Evolutionary conservation across 2,797 vertebrate genomes (phyloP), one percentile per base, ranked within the genome.

Genomic region (Glossophaga mutica): DNA sequence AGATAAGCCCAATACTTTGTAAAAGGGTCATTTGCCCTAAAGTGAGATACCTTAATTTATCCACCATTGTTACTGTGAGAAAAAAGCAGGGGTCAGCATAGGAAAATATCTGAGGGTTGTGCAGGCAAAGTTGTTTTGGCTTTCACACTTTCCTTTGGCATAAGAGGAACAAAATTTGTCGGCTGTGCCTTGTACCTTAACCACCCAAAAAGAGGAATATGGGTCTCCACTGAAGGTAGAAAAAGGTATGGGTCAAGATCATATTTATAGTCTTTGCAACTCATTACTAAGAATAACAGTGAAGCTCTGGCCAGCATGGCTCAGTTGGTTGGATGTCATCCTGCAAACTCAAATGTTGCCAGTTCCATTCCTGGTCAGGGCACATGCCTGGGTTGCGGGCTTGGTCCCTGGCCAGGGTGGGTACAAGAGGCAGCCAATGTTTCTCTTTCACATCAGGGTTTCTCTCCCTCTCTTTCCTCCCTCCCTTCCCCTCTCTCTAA

Each of bases 111-210:
- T 82, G 50, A 93, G 37, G 22, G 7, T 68, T 76, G 2, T 37
- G 14, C 50, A 70, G 12, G 26, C 85, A 82, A 77, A n/a, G 9
- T 67, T 83, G 15, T 78, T 95, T 78, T 42, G 50, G 29, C 29
- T 95, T 95, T 95, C 37, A 71, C n/a, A 90, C 32, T 92, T 86
- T 73, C 29, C 44, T 86, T 15, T 62, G 59, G 46, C 21, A 89
- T 5, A 29, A 70, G 22, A 70, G 68, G 34, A 82, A 91, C 67
- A 87, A 62, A 6, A 83, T 62, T n/a, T 21, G 9, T 83, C 16
- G 50, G 7, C 39, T 91, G 65, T 78, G 24, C 26, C 22, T 95
- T 44, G 46, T 85, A 10, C 50, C 48, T 95, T 6, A 46, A 65
- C 12, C 29, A 34, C 29, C 12, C 22, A 11, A 55, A 62, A 46